Base-by-base conservation (phyloP, 2,113 vertebrate species). In the Ictidomys tridecemlineatus region DNA sequence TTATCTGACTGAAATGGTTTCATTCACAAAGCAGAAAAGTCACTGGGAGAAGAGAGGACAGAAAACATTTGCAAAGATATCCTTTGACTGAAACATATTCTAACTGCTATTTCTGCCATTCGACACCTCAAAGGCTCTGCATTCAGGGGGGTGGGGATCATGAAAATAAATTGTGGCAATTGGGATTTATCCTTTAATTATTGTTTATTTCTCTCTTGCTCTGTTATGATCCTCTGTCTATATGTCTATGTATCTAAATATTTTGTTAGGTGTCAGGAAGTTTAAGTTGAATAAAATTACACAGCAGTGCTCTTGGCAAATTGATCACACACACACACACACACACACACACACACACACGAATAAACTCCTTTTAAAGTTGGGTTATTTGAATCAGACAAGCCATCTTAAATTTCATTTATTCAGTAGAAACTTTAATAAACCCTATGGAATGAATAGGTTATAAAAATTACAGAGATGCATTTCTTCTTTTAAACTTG, bases 151-250 rank as follows among this genome's bases (percentile, higher is more conserved):
- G 45, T 45, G 63, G 61, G 85, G 63, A n/a, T 84, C 2, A 63
- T 89, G 73, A 97, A 98, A 98, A 95, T n/a, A 88, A 8, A 18
- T 95, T 82, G 85, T 80, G 78, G 63, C 72, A 92, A 98, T 22
- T 97, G n/a, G 56, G 97, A 97, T 97, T 97, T 93, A 63, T 93
- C 89, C 94, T 98, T 97, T 97, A 80, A 94, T 97, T 94, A 89
- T 95, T 93, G 58, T 78, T 95, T 63, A 8, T n/a, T 97, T 98
- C 63, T 24, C 95, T 30, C 87, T 91, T 85, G 73, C 86, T 70
- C 17, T 87, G 58, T 95, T 96, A 95, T 88, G 58, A 96, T 72
- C 74, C 74, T 91, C 37, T 88, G 24, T 51, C 73, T 97, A 95
- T 94, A 95, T 77, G 39, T 72, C 93, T 58, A 14, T 39, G 85